Conservation (phyloP, 2,888 invertebrate species). For the Mythimna albipuncta region DNA sequence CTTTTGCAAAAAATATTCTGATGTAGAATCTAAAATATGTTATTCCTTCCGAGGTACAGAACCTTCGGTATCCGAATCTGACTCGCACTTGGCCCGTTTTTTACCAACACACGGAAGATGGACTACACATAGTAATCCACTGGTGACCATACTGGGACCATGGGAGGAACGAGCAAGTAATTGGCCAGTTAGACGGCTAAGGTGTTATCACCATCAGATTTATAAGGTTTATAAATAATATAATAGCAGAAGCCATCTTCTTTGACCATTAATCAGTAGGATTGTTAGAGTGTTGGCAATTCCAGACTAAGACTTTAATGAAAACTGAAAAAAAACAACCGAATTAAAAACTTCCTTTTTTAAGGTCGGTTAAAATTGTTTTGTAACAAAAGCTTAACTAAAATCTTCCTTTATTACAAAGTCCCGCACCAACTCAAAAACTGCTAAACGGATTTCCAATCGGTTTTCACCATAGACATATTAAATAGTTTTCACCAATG, state of each 20-base stretch:
- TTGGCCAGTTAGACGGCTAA: conserved; percentile 27
- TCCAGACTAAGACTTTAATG: neutral
- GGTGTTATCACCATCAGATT: conserved; percentile 24
- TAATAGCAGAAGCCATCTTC: conserved; percentile 1
- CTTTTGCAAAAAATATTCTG: too few relatives aligned
- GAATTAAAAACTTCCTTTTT: too few relatives aligned
- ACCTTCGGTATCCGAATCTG: too few relatives aligned
- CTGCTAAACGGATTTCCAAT: too few relatives aligned
- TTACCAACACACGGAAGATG: conserved; percentile 35
- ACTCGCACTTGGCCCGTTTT: neutral
- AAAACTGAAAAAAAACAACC: neutral
- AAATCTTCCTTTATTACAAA: too few relatives aligned
- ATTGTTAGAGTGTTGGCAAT: neutral
- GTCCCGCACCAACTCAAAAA: too few relatives aligned
- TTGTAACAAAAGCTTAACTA: too few relatives aligned
- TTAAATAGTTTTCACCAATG: too few relatives aligned
- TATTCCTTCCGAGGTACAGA: neutral
- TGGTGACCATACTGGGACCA: conserved; percentile 32
- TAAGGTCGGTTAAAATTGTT: too few relatives aligned
- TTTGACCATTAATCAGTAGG: neutral
- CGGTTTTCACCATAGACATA: too few relatives aligned
- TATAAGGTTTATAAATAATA: conserved; percentile 15
- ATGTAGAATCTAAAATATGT: neutral
- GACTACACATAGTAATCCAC: conserved; percentile 5
- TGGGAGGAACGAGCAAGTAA: conserved; percentile 31